Evolutionary conservation across 2,888 invertebrate species (phyloP).

Genomic region (Hydraecia micacea): DNA sequence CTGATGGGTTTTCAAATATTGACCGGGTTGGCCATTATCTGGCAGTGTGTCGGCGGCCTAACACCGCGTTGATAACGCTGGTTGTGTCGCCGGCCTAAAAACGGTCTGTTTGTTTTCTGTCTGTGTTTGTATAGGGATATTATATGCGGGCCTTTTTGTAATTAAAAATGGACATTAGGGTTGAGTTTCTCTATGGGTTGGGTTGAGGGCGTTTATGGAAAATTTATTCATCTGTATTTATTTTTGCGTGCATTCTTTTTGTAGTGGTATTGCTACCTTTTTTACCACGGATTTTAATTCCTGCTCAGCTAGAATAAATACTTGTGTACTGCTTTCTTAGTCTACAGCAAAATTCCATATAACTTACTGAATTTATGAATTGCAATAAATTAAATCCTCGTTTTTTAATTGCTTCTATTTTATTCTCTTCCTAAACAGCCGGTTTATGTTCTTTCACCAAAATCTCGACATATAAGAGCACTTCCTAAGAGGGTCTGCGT

Average conservation of each 20-base stretch:
- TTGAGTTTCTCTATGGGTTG: constrained; percentile 65
- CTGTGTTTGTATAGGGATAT: constrained; percentile 80
- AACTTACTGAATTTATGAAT: not conserved
- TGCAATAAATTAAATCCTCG: constrained; percentile 16
- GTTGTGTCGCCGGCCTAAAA: constrained; percentile 81
- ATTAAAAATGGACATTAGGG: constrained; percentile 78
- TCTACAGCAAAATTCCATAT: not conserved
- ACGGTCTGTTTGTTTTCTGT: constrained; percentile 81
- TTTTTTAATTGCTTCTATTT: constrained; percentile 33
- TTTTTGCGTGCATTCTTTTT: constrained; percentile 3
- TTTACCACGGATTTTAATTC: not conserved
- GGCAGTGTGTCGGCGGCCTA: constrained; percentile 79
- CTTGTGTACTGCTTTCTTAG: not conserved
- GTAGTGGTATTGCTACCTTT: not conserved
- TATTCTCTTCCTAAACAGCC: constrained; percentile 12
- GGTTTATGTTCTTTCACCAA: constrained; percentile 20
- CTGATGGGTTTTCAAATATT: constrained; percentile 89
- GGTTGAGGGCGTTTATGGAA: constrained; percentile 36
- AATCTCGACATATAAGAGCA: constrained; percentile 50
- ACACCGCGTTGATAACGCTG: constrained; percentile 80
- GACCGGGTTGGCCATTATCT: constrained; percentile 86
- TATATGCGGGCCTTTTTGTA: constrained; percentile 80
- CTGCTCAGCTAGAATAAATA: not conserved
- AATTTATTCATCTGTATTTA: constrained; percentile 33
- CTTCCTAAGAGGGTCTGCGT: constrained; percentile 36